These are phyloP conservation scores for Myrmecophaga tridactyla DNA, from an alignment of 2,113 vertebrate species.

Conservation along the genomic window DNA sequence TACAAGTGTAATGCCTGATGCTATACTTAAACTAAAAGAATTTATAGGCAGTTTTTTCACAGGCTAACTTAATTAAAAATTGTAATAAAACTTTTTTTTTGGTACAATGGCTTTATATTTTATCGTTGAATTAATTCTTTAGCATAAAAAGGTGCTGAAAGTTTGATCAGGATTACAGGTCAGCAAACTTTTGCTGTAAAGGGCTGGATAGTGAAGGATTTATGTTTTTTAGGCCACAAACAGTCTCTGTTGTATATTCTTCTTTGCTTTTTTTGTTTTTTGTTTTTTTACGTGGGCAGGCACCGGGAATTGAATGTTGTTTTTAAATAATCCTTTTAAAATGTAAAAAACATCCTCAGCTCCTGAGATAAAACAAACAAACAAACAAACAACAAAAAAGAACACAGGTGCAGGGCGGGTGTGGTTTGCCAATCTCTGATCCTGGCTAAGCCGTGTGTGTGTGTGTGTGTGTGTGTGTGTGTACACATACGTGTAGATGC, in stretches of 20 bases:
- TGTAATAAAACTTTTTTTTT: conserved; percentile 39
- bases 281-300: too few relatives aligned
- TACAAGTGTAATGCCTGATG: not conserved
- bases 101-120: not conserved
- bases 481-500: too few relatives aligned
- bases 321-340: not conserved
- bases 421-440: not conserved
- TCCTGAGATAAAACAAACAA: too few relatives aligned
- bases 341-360: not conserved
- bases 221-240: not conserved
- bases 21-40: not conserved
- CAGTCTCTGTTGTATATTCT: not conserved
- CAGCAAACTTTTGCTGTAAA: not conserved
- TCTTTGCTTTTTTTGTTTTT: not conserved
- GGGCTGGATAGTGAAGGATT: not conserved
- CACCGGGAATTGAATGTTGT: too few relatives aligned
- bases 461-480: too few relatives aligned
- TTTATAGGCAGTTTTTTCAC: not conserved
- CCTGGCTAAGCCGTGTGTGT: not conserved
- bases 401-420: not conserved
- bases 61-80: not conserved
- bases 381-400: too few relatives aligned
- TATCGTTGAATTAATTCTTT: not conserved
- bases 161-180: not conserved
- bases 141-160: not conserved